phyloP scores from a whole-genome alignment of 1,140 invertebrate genomes.

The Cyphomyrmex costatus region DNA sequence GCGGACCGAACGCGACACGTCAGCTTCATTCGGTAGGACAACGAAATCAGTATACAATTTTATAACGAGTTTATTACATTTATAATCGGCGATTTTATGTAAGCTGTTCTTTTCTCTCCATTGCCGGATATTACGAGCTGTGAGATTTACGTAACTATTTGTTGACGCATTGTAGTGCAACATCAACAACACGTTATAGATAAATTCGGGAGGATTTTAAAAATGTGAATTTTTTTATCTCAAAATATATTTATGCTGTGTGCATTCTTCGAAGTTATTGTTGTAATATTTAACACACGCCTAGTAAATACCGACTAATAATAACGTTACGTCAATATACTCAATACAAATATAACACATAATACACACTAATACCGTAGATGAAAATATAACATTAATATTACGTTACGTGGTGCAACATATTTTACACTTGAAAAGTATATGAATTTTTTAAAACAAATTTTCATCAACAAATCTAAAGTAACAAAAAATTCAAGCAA shows the following conservation, averaged over 20 bases:
- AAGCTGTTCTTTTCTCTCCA: background rate
- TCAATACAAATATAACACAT: too few relatives aligned
- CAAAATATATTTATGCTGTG: background rate
- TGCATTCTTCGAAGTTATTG: too few relatives aligned
- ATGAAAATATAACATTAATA: too few relatives aligned
- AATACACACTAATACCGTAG: too few relatives aligned
- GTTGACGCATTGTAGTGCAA: background rate
- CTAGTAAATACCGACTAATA: too few relatives aligned
- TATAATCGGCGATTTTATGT: background rate
- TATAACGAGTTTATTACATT: background rate
- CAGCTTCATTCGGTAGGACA: background rate
- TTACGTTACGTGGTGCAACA: too few relatives aligned
- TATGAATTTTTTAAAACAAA: background rate
- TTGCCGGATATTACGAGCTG: background rate
- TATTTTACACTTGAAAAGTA: too few relatives aligned
- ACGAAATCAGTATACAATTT: background rate
- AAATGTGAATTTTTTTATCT: background rate
- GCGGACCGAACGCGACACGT: background rate
- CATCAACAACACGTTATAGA: background rate
- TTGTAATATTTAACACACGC: too few relatives aligned
- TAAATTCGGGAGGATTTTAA: background rate
- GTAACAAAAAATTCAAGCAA: background rate
- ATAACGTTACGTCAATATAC: too few relatives aligned
- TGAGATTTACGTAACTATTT: constrained; percentile 19
- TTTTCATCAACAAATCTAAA: background rate